phyloP scores from a whole-genome alignment of 2,797 vertebrate genomes.

The Lagodon rhomboides region DNA sequence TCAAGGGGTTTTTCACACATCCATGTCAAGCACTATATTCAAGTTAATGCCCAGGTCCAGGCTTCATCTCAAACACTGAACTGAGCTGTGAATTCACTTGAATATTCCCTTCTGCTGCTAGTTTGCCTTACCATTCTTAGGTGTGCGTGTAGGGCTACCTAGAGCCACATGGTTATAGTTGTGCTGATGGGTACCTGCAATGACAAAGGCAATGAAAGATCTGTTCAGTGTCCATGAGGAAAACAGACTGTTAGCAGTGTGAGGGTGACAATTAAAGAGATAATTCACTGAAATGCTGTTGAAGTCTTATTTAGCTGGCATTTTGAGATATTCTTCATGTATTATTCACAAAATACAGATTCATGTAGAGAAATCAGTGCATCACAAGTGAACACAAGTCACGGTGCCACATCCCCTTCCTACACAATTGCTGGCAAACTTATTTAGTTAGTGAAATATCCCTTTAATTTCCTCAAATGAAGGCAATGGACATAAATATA shows the following conservation, averaged over 20 bases:
- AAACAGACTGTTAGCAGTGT: constrained; percentile 47
- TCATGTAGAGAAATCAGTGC: background rate
- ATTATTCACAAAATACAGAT: background rate
- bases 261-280: constrained; percentile 59
- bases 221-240: constrained; percentile 68
- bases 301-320: constrained; percentile 7
- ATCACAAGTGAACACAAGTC: constrained; percentile 2
- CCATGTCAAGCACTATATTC: constrained; percentile 30
- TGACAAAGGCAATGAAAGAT: constrained; percentile 87
- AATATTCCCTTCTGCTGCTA: constrained; percentile 31
- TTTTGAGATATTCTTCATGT: background rate
- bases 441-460: constrained; percentile 61
- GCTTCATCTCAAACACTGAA: constrained; percentile 29
- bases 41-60: constrained; percentile 8
- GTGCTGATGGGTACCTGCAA: constrained; percentile 96
- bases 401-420: background rate
- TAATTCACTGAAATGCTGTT: constrained; percentile 45
- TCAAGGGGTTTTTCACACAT: constrained; percentile 40
- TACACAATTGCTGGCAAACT: background rate
- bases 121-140: constrained; percentile 94
- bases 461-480: constrained; percentile 66
- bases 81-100: constrained; percentile 12
- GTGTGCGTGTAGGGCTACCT: constrained; percentile 94
- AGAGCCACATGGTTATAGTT: constrained; percentile 96
- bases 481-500: constrained; percentile 45